Conservation (phyloP, 2,797 vertebrate genomes). For the Crax fasciolata region DNA sequence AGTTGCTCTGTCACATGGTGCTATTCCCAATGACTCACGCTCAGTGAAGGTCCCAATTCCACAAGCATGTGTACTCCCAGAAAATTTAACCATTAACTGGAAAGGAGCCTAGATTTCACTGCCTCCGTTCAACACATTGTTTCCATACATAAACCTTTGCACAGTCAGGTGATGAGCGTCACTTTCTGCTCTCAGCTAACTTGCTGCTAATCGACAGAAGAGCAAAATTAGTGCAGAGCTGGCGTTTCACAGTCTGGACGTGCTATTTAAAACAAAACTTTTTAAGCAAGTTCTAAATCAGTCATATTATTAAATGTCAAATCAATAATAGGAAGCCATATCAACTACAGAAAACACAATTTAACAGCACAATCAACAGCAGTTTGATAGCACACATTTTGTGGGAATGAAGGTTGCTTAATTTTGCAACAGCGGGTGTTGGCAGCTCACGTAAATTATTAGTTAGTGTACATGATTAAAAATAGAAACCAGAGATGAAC, state of each 20-base stretch:
- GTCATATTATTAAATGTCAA: neutral
- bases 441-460: accelerated
- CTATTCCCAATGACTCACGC: neutral
- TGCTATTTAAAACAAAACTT: neutral
- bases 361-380: neutral
- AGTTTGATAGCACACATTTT: neutral
- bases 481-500: neutral
- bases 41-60: neutral
- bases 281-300: neutral
- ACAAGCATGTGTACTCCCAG: neutral
- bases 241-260: neutral
- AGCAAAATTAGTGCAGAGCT: neutral
- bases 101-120: neutral
- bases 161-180: neutral
- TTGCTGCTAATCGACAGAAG: neutral
- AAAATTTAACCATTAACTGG: neutral
- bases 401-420: accelerated
- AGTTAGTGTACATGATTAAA: accelerated
- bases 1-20: neutral
- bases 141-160: neutral
- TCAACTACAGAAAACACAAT: neutral
- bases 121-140: neutral
- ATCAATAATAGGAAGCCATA: neutral
- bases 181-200: neutral
- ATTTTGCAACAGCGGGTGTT: accelerated